phyloP scores from a whole-genome alignment of 2,113 vertebrate genomes.

The Synchiropus splendidus region DNA sequence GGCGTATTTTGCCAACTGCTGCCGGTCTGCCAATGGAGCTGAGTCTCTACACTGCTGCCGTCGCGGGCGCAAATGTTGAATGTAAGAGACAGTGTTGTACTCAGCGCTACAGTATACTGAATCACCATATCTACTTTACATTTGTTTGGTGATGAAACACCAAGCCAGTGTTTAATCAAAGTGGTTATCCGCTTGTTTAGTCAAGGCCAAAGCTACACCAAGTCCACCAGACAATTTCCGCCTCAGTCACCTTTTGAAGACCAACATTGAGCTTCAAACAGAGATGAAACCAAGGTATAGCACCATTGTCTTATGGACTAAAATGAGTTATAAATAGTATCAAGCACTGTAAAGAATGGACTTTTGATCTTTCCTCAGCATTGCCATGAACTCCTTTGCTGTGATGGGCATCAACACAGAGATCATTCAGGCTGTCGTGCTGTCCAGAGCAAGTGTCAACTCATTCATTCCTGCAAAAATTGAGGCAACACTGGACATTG shows the following conservation, averaged over 20 bases:
- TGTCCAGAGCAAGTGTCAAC: conserved; percentile 56
- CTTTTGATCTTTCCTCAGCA: conserved; percentile 44
- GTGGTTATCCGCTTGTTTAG: conserved; percentile 22
- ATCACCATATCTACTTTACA: no score
- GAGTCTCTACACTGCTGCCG: conserved; percentile 51
- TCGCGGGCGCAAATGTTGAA: conserved; percentile 38
- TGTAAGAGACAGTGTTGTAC: conserved; percentile 45
- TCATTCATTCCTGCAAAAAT: conserved; percentile 55
- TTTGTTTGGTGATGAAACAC: no score
- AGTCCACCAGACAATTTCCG: conserved; percentile 42
- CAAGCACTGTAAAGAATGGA: no score
- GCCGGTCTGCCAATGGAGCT: conserved; percentile 72
- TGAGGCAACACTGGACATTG: conserved; percentile 57
- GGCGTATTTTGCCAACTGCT: conserved; percentile 62
- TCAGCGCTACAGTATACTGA: neutral
- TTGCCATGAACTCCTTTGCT: conserved; percentile 54
- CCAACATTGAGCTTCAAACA: conserved; percentile 43
- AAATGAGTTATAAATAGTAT: no score
- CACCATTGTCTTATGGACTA: no score
- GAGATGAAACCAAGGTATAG: conserved; percentile 61
- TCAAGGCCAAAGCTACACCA: conserved; percentile 40
- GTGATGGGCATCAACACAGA: conserved; percentile 74
- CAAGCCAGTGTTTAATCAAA: neutral
- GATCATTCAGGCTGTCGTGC: conserved; percentile 63
- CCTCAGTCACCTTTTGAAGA: conserved; percentile 39